Conservation (phyloP, 2,888 invertebrate genomes). For the Lasiommata megera region DNA sequence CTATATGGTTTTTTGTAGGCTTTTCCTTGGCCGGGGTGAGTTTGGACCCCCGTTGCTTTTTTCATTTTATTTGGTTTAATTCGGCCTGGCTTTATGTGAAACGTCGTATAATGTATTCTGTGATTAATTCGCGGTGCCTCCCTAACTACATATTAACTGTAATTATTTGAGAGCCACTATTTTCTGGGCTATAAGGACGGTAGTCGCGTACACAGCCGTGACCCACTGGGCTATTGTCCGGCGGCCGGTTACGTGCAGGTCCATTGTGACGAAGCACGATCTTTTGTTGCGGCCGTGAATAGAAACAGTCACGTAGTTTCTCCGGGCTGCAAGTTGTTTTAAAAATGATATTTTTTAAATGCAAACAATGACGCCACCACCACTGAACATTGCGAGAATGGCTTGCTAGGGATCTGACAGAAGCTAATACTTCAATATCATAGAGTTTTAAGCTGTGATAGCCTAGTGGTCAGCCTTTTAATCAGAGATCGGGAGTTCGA, state of each 20-base stretch:
- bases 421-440: too few species aligned
- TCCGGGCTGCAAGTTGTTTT: constrained; percentile 1
- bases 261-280: neutral
- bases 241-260: neutral
- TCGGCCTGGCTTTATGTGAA: neutral
- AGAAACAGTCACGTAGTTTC: constrained; percentile 2
- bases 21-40: too few species aligned
- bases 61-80: neutral
- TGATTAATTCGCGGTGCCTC: neutral
- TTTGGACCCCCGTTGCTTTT: too few species aligned
- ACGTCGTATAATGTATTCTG: neutral
- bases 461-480: too few species aligned
- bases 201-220: neutral
- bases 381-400: too few species aligned
- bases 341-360: constrained; percentile 6
- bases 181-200: neutral
- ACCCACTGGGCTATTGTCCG: constrained; percentile 3
- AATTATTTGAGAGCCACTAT: neutral
- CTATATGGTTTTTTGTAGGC: too few species aligned
- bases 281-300: constrained; percentile 4
- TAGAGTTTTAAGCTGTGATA: too few species aligned
- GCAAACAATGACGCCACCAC: neutral
- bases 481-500: too few species aligned
- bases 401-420: too few species aligned
- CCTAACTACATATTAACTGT: neutral